Evolutionary conservation across 2,113 vertebrate genomes (phyloP), one percentile per base, ranked within the genome.

Genomic region (Hipposideros armiger): DNA sequence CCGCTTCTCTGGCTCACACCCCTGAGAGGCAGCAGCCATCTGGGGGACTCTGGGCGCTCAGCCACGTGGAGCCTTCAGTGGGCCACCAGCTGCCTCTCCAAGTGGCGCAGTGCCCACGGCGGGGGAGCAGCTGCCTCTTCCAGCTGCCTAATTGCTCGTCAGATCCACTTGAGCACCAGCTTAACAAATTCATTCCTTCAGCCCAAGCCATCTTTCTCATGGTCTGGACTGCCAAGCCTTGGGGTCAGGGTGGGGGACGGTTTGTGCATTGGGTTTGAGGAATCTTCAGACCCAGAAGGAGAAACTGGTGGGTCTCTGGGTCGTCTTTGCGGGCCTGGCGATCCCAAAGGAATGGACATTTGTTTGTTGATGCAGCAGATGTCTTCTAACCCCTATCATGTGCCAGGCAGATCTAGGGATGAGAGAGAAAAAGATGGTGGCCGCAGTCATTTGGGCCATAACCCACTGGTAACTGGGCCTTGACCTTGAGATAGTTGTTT

Each of bases 111-210:
- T 28, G 72, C 78, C 83, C 11, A 3, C 8, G 17, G 32, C 1
- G 1, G 42, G 87, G 93, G 64, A 47, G 83, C 95, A 95, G 93
- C 95, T 95, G 89, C 50, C 74, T 91, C 82, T 50, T 87, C 56
- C 91, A 95, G 93, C 94, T 93, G 88, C 69, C 78, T 81, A 32
- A 78, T 74, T 92, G 89, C 77, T 86, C 81, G 10, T 89, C 78
- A 86, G 42, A 58, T 20, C 50, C 89, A 52, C 74, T 56, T 50
- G 56, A 64, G 87, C 24, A 22, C 77, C n/a, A 58, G 81, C 47
- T 22, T 81, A 15, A 13, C 73, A 40, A 11, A 4, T 45, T 19
- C 16, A 5, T 62, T 69, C 28, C 72, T 36, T 67, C 76, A 72
- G 19, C 60, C 76, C 62, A 47, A 70, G 80, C 62, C 15, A 0